Evolutionary conservation across 2,797 vertebrate genomes (phyloP), one percentile per base, ranked within the genome.

Genomic region (Pseudomugil gertrudae): DNA sequence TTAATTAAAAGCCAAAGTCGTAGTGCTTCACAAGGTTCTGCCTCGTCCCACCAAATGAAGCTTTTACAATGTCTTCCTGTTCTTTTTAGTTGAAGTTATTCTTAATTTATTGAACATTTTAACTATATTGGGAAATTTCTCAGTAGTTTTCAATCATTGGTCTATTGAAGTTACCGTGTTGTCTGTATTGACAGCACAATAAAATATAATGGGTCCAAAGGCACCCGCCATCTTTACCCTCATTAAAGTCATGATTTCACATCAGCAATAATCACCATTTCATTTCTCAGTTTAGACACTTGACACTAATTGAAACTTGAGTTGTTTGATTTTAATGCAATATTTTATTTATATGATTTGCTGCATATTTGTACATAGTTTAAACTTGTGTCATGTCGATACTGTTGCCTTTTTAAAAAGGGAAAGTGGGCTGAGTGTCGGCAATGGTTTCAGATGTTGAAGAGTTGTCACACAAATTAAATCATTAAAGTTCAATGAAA

Each of bases 401-500:
- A 70, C 6, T 19, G 15, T 32, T 47, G 23, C 24, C 19, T 65
- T 63, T 66, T 51, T 45, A 33, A 60, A 35, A 58, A 77, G 74
- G 65, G 71, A 81, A 74, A 4, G 35, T 72, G 56, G 23, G 62
- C 59, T 27, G 35, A 4, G 15, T 43, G 33, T 61, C 57, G 35
- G 56, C 26, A 29, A 52, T 66, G 60, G 17, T 63, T 78, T 0
- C 26, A 58, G 27, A 63, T 59, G 72, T 66, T 72, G 8, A 55
- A 59, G 19, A 69, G 53, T 29, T 70, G 21, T 57, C 63, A 33
- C 69, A 55, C 14, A 32, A 55, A 75, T 53, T 14, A 21, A 74
- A 52, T 72, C 71, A 57, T 76, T 5, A 65, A 80, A 79, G 55
- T 48, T 81, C 45, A 90, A 90, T 88, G 77, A 81, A 91, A 67